Evolutionary conservation across 2,888 invertebrate genomes (phyloP).

Genomic region (Drosophila atripex): DNA sequence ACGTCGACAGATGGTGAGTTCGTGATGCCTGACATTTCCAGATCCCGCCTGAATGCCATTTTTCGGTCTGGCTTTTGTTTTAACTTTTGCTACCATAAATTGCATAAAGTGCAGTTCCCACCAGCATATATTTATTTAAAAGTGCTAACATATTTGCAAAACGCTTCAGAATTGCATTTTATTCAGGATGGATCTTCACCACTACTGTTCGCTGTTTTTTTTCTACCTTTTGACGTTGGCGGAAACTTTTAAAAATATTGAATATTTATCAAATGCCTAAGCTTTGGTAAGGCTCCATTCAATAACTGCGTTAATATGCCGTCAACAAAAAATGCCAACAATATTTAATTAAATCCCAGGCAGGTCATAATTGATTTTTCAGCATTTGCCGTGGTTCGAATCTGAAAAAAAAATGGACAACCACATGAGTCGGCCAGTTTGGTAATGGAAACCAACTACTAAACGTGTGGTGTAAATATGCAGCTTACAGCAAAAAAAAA

Average conservation of each 20-base stretch:
- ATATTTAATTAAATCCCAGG: constrained; percentile 48
- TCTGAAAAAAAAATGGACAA: constrained; percentile 19
- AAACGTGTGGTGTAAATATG: constrained; percentile 18
- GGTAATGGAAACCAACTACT: constrained; percentile 51
- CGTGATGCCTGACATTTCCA: constrained; percentile 26
- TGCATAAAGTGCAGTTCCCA: constrained; percentile 53
- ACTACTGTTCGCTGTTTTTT: constrained; percentile 10
- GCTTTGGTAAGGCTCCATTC: constrained; percentile 13
- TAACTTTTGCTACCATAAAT: constrained; percentile 72
- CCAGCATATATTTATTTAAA: constrained; percentile 61
- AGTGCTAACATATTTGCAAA: constrained; percentile 71
- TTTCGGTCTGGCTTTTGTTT: constrained; percentile 49
- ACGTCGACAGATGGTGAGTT: constrained; percentile 35
- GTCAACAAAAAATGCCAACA: constrained; percentile 26
- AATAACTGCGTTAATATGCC: constrained; percentile 39
- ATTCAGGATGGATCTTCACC: constrained; percentile 15
- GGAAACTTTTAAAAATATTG: constrained; percentile 11
- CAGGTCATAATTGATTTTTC: constrained; percentile 48
- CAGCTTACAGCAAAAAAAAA: constrained; percentile 18
- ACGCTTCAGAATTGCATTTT: constrained; percentile 63
- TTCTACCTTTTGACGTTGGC: constrained; percentile 8
- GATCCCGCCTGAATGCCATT: constrained; percentile 22
- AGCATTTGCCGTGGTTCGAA: constrained; percentile 6
- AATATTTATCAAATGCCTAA: constrained; percentile 31
- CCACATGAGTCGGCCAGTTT: constrained; percentile 34